Conservation (phyloP, 2,113 vertebrate species). For the Rhinolophus sinicus region DNA sequence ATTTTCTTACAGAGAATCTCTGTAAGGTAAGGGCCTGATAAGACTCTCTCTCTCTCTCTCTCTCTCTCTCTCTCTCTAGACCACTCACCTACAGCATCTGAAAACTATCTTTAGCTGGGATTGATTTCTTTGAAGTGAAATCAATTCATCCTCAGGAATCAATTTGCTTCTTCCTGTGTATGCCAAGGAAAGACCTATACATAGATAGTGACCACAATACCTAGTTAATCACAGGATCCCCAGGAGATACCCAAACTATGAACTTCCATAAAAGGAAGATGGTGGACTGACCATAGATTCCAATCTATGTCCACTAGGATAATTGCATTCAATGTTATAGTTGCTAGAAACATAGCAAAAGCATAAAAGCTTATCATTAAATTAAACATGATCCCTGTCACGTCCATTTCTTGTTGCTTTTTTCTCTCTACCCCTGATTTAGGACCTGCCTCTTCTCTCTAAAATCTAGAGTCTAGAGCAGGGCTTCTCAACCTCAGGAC, state of each 20-base stretch:
- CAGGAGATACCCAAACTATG: not conserved
- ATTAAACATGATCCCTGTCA: not conserved
- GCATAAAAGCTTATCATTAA: not conserved
- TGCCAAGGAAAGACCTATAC: not conserved
- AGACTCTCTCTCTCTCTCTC: not conserved
- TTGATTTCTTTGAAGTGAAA: not conserved
- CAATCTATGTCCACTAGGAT: not conserved
- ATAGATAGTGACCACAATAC: not conserved
- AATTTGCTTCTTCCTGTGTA: not conserved
- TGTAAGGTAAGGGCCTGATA: not conserved
- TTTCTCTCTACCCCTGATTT: not conserved
- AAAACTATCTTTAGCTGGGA: not conserved
- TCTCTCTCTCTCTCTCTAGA: not conserved
- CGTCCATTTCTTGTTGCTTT: not conserved
- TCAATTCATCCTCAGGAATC: not conserved
- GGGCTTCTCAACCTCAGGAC: not conserved
- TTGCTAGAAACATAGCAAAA: slow-evolving; percentile 34
- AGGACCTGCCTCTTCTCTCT: not conserved
- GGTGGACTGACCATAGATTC: not conserved
- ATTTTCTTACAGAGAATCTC: not conserved
- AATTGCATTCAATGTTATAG: not conserved
- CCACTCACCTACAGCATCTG: not conserved
- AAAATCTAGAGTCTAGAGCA: not conserved
- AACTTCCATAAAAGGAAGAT: not conserved
- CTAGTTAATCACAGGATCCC: not conserved